Percentiles rank a stretch among this genome's conserved stretches.
Conservation (phyloP, 2,888 invertebrate species). For the Hirtodrosophila alboralis region DNA sequence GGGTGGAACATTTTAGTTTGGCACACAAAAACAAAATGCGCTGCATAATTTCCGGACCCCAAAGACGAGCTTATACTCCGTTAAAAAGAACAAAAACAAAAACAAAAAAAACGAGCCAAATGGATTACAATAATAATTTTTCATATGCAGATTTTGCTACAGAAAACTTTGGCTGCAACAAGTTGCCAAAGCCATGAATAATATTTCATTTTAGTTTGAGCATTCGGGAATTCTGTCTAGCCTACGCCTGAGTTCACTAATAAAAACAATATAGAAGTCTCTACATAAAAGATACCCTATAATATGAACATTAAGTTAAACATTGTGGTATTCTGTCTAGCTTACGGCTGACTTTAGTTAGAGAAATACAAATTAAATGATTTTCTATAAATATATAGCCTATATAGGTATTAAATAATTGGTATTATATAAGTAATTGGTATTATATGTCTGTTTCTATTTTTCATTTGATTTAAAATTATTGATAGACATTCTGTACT, state of each 20-base stretch:
- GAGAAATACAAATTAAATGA: too few species aligned
- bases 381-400: too few species aligned
- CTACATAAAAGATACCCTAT: slow-evolving; percentile 11
- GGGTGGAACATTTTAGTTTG: slow-evolving; percentile 35
- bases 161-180: slow-evolving; percentile 60
- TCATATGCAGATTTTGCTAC: slow-evolving; percentile 78
- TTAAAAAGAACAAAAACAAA: slow-evolving; percentile 15
- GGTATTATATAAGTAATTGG: too few species aligned
- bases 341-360: too few species aligned
- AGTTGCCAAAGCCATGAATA: slow-evolving; percentile 79
- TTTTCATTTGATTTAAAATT: too few species aligned
- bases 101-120: slow-evolving; percentile 53
- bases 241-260: slow-evolving; percentile 38
- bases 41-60: slow-evolving; percentile 73
- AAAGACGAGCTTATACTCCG: slow-evolving; percentile 26
- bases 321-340: too few species aligned
- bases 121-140: slow-evolving; percentile 80
- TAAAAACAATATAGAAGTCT: background rate
- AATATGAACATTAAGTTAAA: too few species aligned
- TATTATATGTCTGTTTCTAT: too few species aligned
- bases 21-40: slow-evolving; percentile 69
- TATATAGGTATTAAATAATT: too few species aligned
- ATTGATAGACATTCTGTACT: too few species aligned
- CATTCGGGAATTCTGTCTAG: slow-evolving; percentile 55
- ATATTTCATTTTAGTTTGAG: slow-evolving; percentile 72